These are phyloP conservation scores for Anguilla obscura DNA, from an alignment of 2,797 vertebrate species.

Conservation along the genomic window DNA sequence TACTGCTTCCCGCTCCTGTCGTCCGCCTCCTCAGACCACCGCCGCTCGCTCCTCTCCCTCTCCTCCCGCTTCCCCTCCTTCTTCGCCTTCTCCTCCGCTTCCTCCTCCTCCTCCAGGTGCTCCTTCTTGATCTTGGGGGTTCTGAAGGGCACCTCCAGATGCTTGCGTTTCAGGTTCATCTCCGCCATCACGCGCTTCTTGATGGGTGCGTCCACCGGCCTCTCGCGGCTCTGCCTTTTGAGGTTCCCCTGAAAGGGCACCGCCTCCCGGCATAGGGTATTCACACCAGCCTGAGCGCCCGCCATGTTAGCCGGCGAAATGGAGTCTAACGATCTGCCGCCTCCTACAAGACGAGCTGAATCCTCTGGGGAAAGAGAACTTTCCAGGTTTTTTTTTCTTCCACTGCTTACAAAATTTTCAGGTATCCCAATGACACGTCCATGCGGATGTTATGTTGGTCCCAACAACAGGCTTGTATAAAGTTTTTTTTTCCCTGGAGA, in stretches of 20 bases:
- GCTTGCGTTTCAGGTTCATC: conserved; percentile 78
- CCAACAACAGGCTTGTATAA: neutral
- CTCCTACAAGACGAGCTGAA: conserved; percentile 35
- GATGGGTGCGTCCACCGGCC: conserved; percentile 78
- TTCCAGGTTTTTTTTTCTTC: conserved; percentile 28
- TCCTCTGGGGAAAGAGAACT: conserved; percentile 13
- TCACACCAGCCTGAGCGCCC: conserved; percentile 73
- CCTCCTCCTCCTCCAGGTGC: conserved; percentile 70
- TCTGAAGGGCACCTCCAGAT: conserved; percentile 73
- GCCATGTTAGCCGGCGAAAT: conserved; percentile 60
- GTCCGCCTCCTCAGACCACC: conserved; percentile 78
- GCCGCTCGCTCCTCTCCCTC: conserved; percentile 72
- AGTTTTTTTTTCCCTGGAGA: neutral
- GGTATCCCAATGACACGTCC: conserved; percentile 56
- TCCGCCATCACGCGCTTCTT: conserved; percentile 89
- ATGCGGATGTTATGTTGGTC: conserved; percentile 52
- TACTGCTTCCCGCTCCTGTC: neutral
- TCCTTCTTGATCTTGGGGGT: conserved; percentile 88
- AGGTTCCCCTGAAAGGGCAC: conserved; percentile 70
- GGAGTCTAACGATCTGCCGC: neutral
- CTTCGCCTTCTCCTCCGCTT: conserved; percentile 72
- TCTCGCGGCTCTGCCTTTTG: conserved; percentile 76
- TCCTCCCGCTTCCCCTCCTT: conserved; percentile 78
- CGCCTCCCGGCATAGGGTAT: conserved; percentile 74
- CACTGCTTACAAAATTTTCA: conserved; percentile 63